These are phyloP conservation scores for Bellardia pandia DNA, from an alignment of 2,888 invertebrate species.

Conservation along the genomic window DNA sequence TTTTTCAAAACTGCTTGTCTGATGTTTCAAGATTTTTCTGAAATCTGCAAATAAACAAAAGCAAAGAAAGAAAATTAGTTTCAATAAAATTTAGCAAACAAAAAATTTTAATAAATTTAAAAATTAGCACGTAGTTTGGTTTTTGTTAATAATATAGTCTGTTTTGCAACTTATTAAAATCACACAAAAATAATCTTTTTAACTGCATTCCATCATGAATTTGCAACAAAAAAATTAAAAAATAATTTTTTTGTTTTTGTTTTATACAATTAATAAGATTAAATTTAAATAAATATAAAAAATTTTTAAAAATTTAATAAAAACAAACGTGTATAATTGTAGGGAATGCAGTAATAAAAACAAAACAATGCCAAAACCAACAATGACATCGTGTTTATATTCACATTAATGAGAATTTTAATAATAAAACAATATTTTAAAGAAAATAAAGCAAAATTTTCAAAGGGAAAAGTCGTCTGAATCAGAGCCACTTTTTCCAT, in stretches of 20 bases:
- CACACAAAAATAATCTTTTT: neutral
- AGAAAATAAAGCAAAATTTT: too few species aligned
- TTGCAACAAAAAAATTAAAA: neutral
- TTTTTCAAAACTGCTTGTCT: neutral
- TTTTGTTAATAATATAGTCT: neutral
- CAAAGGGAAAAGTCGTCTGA: too few species aligned
- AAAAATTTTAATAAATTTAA: neutral
- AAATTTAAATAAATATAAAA: neutral
- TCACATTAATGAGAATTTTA: neutral
- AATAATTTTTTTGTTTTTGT: conserved; percentile 17
- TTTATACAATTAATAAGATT: conserved; percentile 28
- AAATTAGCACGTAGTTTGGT: conserved; percentile 2
- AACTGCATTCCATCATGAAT: conserved; percentile 38
- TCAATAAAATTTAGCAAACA: conserved; percentile 12
- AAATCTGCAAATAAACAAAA: conserved; percentile 54
- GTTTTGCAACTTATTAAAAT: neutral
- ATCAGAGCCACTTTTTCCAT: too few species aligned
- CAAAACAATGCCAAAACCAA: neutral
- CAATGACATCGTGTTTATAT: neutral
- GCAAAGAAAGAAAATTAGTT: conserved; percentile 11
- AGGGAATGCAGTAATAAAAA: neutral
- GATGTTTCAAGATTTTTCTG: conserved; percentile 19
- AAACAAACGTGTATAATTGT: conserved; percentile 1
- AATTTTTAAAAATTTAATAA: neutral
- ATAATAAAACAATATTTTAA: neutral